Conservation (phyloP, 2,797 vertebrate species). For the Thamnophis elegans region DNA sequence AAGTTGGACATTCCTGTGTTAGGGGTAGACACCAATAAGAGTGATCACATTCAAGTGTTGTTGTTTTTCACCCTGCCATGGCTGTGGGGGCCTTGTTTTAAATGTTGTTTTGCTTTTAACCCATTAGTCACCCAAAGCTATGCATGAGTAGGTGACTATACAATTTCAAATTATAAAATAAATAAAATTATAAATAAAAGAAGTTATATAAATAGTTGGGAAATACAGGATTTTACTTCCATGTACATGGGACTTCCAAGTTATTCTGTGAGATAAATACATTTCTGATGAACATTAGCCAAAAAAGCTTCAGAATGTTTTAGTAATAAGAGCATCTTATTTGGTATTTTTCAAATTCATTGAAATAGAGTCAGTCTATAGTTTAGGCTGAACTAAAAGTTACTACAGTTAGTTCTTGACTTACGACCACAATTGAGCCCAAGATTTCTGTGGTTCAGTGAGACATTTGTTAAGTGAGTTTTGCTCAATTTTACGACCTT, state of each 20-base stretch:
- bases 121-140: background rate
- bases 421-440: no score
- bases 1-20: background rate
- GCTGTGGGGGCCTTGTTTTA: background rate
- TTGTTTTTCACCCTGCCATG: background rate
- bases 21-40: background rate
- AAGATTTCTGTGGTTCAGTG: no score
- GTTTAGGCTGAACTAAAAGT: background rate
- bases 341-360: background rate
- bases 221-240: background rate
- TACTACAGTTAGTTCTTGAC: background rate
- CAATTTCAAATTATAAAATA: background rate
- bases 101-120: background rate
- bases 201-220: background rate
- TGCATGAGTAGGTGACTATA: background rate
- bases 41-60: background rate
- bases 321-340: background rate
- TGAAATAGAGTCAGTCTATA: background rate
- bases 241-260: background rate
- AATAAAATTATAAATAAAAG: background rate
- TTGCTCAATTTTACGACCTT: no score
- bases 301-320: background rate
- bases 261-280: background rate
- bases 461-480: no score
- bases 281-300: background rate